Base-by-base conservation (phyloP, 2,888 invertebrate species). In the Calliphora vomitoria region DNA sequence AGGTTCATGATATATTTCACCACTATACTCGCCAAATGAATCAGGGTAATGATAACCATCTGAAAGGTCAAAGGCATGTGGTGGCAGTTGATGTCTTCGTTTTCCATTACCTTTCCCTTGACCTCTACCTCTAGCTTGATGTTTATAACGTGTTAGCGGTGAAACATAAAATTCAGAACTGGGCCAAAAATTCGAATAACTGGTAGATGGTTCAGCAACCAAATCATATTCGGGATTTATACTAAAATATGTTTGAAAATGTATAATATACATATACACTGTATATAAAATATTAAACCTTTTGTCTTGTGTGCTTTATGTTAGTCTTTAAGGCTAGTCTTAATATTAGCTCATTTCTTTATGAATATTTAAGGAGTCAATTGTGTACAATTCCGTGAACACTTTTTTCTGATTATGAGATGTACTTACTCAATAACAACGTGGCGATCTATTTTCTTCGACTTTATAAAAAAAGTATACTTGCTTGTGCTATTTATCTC, bases 211-310 rank as follows among this genome's bases (percentile, higher is more conserved):
- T 25, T 64, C 58, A 11, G 82, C 58, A 74, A 64, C 11, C 55
- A 85, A 15, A 68, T 85, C 87, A 66, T 75, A 79, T 64, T 50
- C 58, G 4, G 82, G 82, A 66, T 82, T 82, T 38, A 75, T 47
- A 35, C 87, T 85, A n/a, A 31, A 84, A 74, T 66, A 53, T 31
- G 68, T 38, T 76, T 38, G 10, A n/a, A 38, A 18, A 2, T 78
- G n/a, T n/a, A n/a, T n/a, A n/a, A n/a, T n/a, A n/a, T n/a, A n/a
- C n/a, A n/a, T n/a, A n/a, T n/a, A n/a, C n/a, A n/a, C n/a, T n/a
- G n/a, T n/a, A n/a, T n/a, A n/a, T n/a, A n/a, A n/a, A n/a, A n/a
- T n/a, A n/a, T n/a, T n/a, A 1, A 62, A 4, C 47, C 75, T 62
- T 62, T 62, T 75, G 75, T 62, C 75, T 75, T 62, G 15, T n/a